Conservation (phyloP, 2,888 invertebrate species). For the Osedax frankpressi region DNA sequence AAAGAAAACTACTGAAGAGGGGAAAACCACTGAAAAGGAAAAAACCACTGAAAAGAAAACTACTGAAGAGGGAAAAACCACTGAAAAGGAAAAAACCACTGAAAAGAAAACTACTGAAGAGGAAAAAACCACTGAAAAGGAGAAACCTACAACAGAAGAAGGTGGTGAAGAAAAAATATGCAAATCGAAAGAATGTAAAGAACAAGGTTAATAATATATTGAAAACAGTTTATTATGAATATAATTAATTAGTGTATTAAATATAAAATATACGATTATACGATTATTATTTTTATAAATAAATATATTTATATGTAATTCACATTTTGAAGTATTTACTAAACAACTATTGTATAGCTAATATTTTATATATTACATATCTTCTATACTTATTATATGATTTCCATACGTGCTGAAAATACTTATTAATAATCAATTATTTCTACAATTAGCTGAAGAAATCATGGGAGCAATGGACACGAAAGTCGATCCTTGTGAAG, state of each 20-base stretch:
- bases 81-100: neutral
- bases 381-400: neutral
- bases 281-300: neutral
- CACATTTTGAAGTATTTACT: too few species aligned
- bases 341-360: too few species aligned
- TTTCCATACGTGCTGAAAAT: neutral
- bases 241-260: neutral
- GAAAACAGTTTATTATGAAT: too few species aligned
- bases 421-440: too few species aligned
- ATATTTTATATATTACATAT: too few species aligned
- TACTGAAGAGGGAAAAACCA: neutral
- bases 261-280: neutral
- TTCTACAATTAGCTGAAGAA: neutral
- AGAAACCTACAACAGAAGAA: neutral
- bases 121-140: neutral
- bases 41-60: neutral
- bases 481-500: neutral
- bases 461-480: neutral
- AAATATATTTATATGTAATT: neutral
- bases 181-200: neutral
- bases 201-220: neutral
- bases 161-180: neutral
- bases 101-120: neutral
- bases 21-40: neutral
- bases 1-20: neutral